phyloP scores from a whole-genome alignment of 2,888 invertebrate genomes.

The Lepidocyrtoides sp. region DNA sequence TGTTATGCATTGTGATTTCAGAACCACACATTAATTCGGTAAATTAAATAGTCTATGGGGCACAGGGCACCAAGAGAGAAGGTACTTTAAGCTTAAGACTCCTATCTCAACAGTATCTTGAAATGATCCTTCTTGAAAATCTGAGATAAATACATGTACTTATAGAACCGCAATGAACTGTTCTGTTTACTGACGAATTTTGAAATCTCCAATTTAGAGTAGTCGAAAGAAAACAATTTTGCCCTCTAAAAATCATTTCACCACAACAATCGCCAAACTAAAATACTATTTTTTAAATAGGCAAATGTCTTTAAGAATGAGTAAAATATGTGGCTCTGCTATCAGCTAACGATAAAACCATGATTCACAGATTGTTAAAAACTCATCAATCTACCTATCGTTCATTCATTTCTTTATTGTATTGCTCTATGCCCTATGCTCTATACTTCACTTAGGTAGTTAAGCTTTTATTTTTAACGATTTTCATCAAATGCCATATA shows the following conservation, averaged over 20 bases:
- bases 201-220: not conserved
- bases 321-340: too few relatives aligned
- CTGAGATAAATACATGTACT: not conserved
- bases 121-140: not conserved
- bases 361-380: not conserved
- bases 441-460: not conserved
- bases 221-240: not conserved
- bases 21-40: conserved; percentile 49
- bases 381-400: not conserved
- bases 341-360: too few relatives aligned
- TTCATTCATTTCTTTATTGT: not conserved
- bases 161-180: not conserved
- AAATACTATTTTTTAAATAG: not conserved
- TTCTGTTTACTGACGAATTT: not conserved
- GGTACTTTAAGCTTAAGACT: not conserved
- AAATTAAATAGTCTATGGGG: not conserved
- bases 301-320: too few relatives aligned
- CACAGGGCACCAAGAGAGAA: not conserved
- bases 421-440: not conserved
- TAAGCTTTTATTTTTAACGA: not conserved
- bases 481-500: not conserved
- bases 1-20: conserved; percentile 26
- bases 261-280: not conserved
- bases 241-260: not conserved
- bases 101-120: not conserved